These are phyloP conservation scores for Mesodorylaimus sp. DNA, from an alignment of 2,888 invertebrate species.

Conservation along the genomic window DNA sequence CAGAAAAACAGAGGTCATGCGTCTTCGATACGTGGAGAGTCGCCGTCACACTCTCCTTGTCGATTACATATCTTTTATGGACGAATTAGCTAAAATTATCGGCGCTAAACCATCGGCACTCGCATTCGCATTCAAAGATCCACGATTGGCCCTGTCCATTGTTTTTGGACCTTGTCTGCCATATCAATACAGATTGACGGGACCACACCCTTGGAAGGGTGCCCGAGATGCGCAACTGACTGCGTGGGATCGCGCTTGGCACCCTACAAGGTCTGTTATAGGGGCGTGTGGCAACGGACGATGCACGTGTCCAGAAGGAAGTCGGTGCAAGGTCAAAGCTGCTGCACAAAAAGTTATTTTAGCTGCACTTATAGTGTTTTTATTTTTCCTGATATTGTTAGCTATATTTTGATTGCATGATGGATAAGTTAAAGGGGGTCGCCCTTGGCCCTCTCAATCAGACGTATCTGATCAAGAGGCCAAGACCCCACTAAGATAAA, in stretches of 20 bases:
- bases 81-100: slow-evolving; percentile 32
- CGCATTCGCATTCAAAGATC: slow-evolving; percentile 23
- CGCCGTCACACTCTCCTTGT: slow-evolving; percentile 34
- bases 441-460: no score
- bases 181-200: slow-evolving; percentile 31
- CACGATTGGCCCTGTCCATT: slow-evolving; percentile 19
- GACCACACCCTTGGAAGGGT: slow-evolving; percentile 33
- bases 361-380: no score
- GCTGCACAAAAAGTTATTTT: no score
- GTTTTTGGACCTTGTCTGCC: slow-evolving; percentile 28
- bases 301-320: no score
- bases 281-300: no score
- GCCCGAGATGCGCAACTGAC: slow-evolving; percentile 33
- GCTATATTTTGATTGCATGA: no score
- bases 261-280: not conserved
- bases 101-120: slow-evolving; percentile 32
- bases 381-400: no score
- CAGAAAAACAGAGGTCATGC: no score
- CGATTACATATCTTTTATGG: slow-evolving; percentile 31
- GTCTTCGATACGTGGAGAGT: slow-evolving; percentile 20
- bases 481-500: no score
- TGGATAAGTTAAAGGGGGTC: no score
- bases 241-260: slow-evolving; percentile 13
- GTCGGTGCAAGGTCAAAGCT: no score
- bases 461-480: no score